A percentile compares a stretch with the other conserved stretches of the same genome.
These are phyloP conservation scores for Danio tinwini DNA, from an alignment of 2,797 vertebrate species.

Conservation along the genomic window DNA sequence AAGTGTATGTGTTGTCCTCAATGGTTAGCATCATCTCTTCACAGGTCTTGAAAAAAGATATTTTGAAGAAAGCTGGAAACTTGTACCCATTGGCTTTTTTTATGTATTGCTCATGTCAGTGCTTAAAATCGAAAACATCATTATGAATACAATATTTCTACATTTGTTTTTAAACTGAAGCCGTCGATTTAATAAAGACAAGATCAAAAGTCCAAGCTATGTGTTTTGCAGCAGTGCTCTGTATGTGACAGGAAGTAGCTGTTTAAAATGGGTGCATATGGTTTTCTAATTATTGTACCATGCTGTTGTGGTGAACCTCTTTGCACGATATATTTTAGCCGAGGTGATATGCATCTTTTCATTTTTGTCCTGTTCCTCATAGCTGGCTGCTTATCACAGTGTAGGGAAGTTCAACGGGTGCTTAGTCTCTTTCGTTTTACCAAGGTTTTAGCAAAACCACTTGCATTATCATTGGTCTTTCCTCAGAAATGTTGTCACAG, in stretches of 20 bases:
- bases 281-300: background rate
- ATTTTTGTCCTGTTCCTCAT: background rate
- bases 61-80: no score
- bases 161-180: no score
- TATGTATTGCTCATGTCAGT: no score
- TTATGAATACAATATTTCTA: no score
- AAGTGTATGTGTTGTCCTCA: no score
- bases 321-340: background rate
- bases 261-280: background rate
- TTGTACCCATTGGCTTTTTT: no score
- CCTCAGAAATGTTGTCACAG: constrained; percentile 4
- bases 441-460: background rate
- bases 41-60: no score
- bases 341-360: background rate
- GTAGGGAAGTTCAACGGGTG: background rate
- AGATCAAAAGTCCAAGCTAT: no score
- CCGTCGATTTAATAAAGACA: no score
- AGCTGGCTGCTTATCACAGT: background rate
- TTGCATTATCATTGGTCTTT: constrained; percentile 41
- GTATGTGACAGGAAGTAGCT: constrained; percentile 9
- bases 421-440: background rate
- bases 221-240: background rate
- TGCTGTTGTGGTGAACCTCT: background rate
- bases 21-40: no score
- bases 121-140: no score